These are phyloP conservation scores for Asarcornis scutulata DNA, from an alignment of 2,113 vertebrate species.

Conservation along the genomic window DNA sequence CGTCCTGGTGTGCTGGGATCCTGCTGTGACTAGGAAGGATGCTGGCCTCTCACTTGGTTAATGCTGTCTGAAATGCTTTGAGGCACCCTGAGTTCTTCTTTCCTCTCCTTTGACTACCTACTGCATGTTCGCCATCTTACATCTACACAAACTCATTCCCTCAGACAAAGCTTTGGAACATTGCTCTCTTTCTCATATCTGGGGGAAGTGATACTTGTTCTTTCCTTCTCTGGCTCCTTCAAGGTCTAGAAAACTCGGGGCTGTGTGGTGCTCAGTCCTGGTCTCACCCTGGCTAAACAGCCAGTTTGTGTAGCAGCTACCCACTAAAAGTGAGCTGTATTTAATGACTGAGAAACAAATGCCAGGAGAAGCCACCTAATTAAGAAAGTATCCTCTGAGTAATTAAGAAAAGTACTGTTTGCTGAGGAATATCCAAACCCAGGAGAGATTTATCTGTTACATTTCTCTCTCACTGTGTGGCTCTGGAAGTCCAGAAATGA, in stretches of 20 bases:
- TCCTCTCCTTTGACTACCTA: neutral
- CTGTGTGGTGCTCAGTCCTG: neutral
- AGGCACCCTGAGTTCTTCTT: neutral
- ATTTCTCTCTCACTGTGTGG: neutral
- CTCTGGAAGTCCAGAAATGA: neutral
- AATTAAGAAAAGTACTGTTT: neutral
- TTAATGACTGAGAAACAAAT: neutral
- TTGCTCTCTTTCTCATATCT: neutral
- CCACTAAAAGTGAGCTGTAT: neutral
- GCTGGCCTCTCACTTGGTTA: neutral
- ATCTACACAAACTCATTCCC: neutral
- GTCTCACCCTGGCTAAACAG: neutral
- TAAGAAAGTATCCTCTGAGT: neutral
- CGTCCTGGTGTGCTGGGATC: neutral
- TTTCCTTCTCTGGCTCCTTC: neutral
- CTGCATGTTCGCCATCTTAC: neutral
- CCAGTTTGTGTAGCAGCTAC: neutral
- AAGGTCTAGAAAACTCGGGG: neutral
- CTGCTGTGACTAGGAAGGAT: neutral
- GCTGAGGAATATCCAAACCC: neutral
- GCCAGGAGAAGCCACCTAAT: neutral
- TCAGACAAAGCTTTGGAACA: neutral
- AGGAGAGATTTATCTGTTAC: neutral
- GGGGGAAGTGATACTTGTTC: neutral
- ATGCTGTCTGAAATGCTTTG: neutral